These are phyloP conservation scores for Spisula subtruncata DNA, from an alignment of 2,888 invertebrate species.

Conservation along the genomic window DNA sequence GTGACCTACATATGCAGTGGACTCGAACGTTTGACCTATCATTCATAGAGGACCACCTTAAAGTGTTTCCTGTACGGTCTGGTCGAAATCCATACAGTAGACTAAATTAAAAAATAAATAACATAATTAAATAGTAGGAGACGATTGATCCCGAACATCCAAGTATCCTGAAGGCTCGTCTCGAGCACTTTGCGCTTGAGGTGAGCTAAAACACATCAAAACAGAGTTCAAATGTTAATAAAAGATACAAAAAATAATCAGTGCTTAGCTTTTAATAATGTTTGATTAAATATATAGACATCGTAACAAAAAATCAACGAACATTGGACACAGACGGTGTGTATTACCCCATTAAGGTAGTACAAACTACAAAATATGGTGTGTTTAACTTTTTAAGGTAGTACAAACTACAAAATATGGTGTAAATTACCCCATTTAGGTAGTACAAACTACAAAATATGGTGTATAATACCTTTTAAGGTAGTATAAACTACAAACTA, in stretches of 20 bases:
- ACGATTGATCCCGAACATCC: too few relatives aligned
- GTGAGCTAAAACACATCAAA: background rate
- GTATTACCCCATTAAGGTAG: background rate
- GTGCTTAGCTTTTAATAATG: conserved; percentile 32
- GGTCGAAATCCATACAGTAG: too few relatives aligned
- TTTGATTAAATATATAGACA: conserved; percentile 32
- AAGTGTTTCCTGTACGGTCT: too few relatives aligned
- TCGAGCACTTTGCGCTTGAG: background rate
- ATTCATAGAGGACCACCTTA: too few relatives aligned
- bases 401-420: background rate
- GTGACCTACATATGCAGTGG: too few relatives aligned
- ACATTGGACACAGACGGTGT: conserved; percentile 25
- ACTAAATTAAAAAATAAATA: too few relatives aligned
- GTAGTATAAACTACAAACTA: background rate
- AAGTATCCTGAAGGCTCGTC: background rate
- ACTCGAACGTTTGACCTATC: too few relatives aligned
- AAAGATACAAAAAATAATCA: background rate
- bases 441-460: background rate
- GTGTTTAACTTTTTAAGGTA: background rate
- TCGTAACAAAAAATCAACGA: conserved; percentile 29
- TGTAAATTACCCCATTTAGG: background rate
- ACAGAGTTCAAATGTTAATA: too few relatives aligned
- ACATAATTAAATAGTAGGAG: background rate
- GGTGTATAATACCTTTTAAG: background rate
- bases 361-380: background rate